Percentiles rank a stretch among this genome's conserved stretches.
These are phyloP conservation scores for Scomber colias DNA, from an alignment of 2,113 vertebrate species.

Conservation along the genomic window DNA sequence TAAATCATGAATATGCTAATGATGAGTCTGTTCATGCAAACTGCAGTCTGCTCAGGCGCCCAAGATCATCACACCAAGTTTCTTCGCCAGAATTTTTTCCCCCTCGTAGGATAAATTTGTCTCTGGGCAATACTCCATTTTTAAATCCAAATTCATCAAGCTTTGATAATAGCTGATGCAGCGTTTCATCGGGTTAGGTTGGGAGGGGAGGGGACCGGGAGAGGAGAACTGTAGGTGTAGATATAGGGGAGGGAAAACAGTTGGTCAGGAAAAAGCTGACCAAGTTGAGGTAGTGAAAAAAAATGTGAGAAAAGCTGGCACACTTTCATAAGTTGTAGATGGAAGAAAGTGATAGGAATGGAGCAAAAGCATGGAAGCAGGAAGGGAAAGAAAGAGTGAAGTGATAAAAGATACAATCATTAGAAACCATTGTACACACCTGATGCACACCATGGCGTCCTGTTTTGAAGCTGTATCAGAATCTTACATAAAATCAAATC, in stretches of 20 bases:
- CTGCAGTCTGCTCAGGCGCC: constrained; percentile 32
- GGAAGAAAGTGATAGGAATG: not conserved
- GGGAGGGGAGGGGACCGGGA: constrained; percentile 10
- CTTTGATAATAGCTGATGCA: constrained; percentile 72
- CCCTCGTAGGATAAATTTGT: constrained; percentile 67
- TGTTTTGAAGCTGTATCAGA: not conserved
- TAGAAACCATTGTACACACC: not conserved
- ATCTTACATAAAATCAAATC: not conserved
- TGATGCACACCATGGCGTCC: not conserved
- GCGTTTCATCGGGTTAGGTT: constrained; percentile 47
- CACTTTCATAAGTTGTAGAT: not conserved
- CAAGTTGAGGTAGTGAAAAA: constrained; percentile 22
- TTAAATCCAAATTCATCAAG: constrained; percentile 72
- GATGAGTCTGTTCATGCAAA: constrained; percentile 39
- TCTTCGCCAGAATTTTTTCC: constrained; percentile 43
- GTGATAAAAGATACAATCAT: not conserved
- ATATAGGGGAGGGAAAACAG: not conserved
- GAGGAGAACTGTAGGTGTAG: constrained; percentile 1
- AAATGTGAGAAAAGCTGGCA: constrained; percentile 8
- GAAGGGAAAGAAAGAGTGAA: not conserved
- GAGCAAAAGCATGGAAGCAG: not conserved
- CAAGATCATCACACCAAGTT: constrained; percentile 54
- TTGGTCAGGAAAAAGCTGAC: constrained; percentile 44
- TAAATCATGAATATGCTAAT: constrained; percentile 62
- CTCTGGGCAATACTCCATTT: constrained; percentile 73